Percentiles rank a stretch among this genome's conserved stretches.
Conservation (phyloP, 2,888 invertebrate genomes). For the Autographa gamma region DNA sequence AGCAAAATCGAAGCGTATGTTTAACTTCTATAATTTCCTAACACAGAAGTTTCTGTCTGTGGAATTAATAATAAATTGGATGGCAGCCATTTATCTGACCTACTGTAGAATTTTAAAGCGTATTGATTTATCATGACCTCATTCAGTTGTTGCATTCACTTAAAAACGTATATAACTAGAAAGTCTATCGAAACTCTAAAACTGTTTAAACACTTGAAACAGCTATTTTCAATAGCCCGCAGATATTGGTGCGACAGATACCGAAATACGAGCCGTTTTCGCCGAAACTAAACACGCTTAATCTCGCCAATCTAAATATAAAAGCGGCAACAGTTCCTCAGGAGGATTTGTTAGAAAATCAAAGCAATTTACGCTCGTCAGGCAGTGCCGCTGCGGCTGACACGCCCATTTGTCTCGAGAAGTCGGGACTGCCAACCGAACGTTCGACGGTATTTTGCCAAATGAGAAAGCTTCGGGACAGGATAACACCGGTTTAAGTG, state of each 20-base stretch:
- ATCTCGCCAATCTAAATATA: conserved; percentile 61
- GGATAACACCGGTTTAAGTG: conserved; percentile 64
- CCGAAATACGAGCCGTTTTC: conserved; percentile 22
- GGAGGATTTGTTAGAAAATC: conserved; percentile 73
- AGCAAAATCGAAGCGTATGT: background rate
- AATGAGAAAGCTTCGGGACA: conserved; percentile 65
- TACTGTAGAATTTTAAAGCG: conserved; percentile 25
- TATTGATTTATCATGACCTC: conserved; percentile 29
- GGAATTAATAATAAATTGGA: conserved; percentile 13
- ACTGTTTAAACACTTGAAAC: background rate
- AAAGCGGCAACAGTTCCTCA: conserved; percentile 64
- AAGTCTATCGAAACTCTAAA: background rate
- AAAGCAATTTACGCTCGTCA: conserved; percentile 78
- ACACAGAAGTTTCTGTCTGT: background rate
- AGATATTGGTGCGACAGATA: conserved; percentile 24
- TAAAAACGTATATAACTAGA: conserved; percentile 8
- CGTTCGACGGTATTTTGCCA: conserved; percentile 62
- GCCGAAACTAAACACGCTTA: conserved; percentile 49
- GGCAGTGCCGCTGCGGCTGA: conserved; percentile 70
- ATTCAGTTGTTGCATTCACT: conserved; percentile 6
- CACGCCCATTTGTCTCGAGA: conserved; percentile 77
- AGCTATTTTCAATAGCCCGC: conserved; percentile 13
- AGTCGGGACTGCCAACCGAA: conserved; percentile 58
- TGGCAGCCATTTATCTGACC: background rate
- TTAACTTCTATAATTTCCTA: background rate